These are phyloP conservation scores for Hystrix brachyura DNA, from an alignment of 2,113 vertebrate genomes.

Conservation along the genomic window DNA sequence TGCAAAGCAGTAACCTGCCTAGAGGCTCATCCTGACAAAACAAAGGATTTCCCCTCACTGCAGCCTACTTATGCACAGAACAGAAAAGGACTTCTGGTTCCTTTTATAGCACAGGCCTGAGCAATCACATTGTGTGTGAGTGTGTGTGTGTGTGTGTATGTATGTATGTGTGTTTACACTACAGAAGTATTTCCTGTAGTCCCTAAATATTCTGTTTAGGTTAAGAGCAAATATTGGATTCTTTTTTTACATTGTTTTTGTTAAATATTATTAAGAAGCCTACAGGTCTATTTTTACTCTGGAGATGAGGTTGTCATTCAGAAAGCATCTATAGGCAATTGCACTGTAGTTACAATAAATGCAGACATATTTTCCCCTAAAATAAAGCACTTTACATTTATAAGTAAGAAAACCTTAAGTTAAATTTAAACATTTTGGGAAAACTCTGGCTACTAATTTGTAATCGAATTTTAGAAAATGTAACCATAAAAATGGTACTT, in stretches of 20 bases:
- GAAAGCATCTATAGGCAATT: slow-evolving; percentile 45
- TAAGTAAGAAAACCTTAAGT: slow-evolving; percentile 46
- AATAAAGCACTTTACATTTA: slow-evolving; percentile 34
- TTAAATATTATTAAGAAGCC: slow-evolving; percentile 13
- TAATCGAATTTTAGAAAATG: slow-evolving; percentile 20
- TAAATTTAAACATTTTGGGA: slow-evolving; percentile 57
- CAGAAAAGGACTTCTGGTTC: not conserved
- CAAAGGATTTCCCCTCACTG: not conserved
- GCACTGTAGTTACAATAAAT: not conserved
- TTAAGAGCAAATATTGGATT: not conserved
- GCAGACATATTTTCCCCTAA: not conserved
- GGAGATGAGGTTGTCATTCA: not conserved
- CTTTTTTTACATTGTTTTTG: slow-evolving; percentile 39
- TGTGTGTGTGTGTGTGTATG: not conserved
- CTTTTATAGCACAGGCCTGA: not conserved
- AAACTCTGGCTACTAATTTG: slow-evolving; percentile 36
- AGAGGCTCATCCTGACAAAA: not conserved
- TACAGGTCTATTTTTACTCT: not conserved
- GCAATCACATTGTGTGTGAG: not conserved
- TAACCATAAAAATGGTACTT: not conserved
- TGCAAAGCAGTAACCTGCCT: not conserved
- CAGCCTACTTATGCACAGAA: not conserved
- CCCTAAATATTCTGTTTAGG: not conserved
- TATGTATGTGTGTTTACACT: not conserved
- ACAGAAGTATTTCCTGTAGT: not conserved